Percentiles rank a stretch among this genome's conserved stretches.
Evolutionary conservation across 2,797 vertebrate species (phyloP).

Genomic region (Pampus argenteus): DNA sequence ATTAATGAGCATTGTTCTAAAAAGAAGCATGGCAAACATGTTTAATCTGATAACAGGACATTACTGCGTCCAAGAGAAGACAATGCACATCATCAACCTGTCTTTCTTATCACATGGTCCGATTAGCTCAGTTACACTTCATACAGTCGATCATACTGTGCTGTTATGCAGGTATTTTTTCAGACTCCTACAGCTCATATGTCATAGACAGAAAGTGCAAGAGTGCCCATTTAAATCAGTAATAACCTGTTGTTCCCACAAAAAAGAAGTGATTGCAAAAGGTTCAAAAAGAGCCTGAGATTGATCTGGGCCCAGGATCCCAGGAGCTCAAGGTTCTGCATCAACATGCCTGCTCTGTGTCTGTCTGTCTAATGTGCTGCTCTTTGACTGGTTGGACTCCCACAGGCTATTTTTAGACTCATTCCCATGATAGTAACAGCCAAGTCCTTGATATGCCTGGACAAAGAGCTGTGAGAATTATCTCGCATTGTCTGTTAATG

Average conservation of each 20-base stretch:
- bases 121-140: background rate
- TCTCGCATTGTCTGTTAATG: conserved; percentile 57
- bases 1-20: too few relatives aligned
- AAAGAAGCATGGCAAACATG: too few relatives aligned
- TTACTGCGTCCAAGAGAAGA: background rate
- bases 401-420: conserved; percentile 73
- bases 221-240: conserved; percentile 66
- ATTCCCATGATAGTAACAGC: conserved; percentile 70
- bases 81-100: background rate
- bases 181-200: conserved; percentile 24
- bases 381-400: conserved; percentile 66
- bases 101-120: conserved; percentile 13
- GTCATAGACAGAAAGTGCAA: conserved; percentile 44
- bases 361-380: conserved; percentile 50
- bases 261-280: conserved; percentile 30
- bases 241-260: conserved; percentile 64
- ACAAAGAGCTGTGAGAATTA: conserved; percentile 43
- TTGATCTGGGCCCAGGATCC: conserved; percentile 59
- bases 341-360: conserved; percentile 61
- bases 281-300: conserved; percentile 60
- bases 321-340: conserved; percentile 49
- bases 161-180: conserved; percentile 9
- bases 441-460: conserved; percentile 59
- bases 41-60: background rate
- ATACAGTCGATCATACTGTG: conserved; percentile 5